Base-by-base conservation (phyloP, 2,113 vertebrate genomes). In the Poeciliopsis turrubarensis region DNA sequence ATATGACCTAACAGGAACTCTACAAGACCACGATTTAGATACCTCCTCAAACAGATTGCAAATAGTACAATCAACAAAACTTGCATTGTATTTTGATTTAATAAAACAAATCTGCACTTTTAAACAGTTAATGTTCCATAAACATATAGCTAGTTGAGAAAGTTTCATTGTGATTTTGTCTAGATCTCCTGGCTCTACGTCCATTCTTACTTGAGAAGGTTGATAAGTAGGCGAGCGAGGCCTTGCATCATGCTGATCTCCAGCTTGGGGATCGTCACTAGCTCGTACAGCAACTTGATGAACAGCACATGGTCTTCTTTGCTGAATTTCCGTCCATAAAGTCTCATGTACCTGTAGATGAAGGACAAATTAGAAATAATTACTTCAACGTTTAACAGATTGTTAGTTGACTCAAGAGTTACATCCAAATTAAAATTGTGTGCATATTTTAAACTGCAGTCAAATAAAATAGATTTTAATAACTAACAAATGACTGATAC, bases 241-340 rank as follows among this genome's bases (percentile, higher is more conserved):
- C 97, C 96, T 88, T 98, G 97, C 97, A 99, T 97, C 97, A 99
- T 98, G 91, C 97, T 99, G 93, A 98, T 97, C 93, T 99, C 97
- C 91, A 99, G 93, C 86, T 93, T 96, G 51, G 96, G 96, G 87
- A 98, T 96, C 5, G 96, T 97, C 87, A 99, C 96, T 93, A 99
- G 93, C 92, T 98, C 97, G 0, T 97, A 99, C 37, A 99, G 86
- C 79, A 99, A 89, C 85, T 98, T 98, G 93, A 99, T 95, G 78
- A 99, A 99, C 80, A 98, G 95, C 82, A 99, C 96, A 78, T 99
- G 98, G 93, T 99, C 97, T 94, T 99, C 96, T 94, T 97, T 98
- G 94, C 96, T 97, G 91, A 99, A 99, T 90, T 99, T 99, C 73
- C 98, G 95, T n/a, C 98, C 98, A 82, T 98, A 99, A 10, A 99